Base-by-base conservation (phyloP, 2,888 invertebrate genomes). In the Boloria euphrosyne region DNA sequence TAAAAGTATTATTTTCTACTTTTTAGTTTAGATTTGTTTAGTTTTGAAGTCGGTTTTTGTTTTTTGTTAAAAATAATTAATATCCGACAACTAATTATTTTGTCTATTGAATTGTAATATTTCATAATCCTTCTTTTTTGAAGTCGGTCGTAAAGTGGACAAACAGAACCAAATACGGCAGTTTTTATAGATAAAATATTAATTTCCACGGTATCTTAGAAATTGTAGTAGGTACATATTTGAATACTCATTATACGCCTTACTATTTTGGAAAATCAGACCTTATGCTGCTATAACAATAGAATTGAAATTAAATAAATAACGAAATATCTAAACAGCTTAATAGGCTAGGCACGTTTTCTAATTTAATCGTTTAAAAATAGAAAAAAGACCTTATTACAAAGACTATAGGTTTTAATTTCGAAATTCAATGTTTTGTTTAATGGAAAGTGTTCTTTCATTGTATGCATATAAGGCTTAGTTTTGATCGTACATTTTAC, bases 311-410 rank as follows among this genome's bases (percentile, higher is more conserved):
- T 57, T 46, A 46, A 57, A 57, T 46, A 57, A 57, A 22, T 13
- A 57, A 16, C 13, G 1, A 46, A 27, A 57, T 46, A 57, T 46
- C 50, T 63, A 54, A 49, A 55, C 55, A 27, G 44, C 27, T 63
- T 63, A 51, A 63, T 55, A 63, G 44, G 50, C 57, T 27, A 57
- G 27, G 57, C 63, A 63, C 63, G 63, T 57, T 47, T 47, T 46
- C 50, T 51, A 57, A 50, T 57, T 57, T 44, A 10, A 18, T 7
- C 3, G 57, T 10, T 22, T 62, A 27, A 50, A 10, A 10, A 27
- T 13, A n/a, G 22, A 46, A 53, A 53, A 16, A 22, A 13, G 16
- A 6, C 46, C 57, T 57, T 57, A 57, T 46, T 13, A 1, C 46
- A n/a, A n/a, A n/a, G 10, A 0, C 13, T 0, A 16, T 57, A 57